Conservation (phyloP, 1,140 invertebrate genomes). For the Trissolcus basalis region DNA sequence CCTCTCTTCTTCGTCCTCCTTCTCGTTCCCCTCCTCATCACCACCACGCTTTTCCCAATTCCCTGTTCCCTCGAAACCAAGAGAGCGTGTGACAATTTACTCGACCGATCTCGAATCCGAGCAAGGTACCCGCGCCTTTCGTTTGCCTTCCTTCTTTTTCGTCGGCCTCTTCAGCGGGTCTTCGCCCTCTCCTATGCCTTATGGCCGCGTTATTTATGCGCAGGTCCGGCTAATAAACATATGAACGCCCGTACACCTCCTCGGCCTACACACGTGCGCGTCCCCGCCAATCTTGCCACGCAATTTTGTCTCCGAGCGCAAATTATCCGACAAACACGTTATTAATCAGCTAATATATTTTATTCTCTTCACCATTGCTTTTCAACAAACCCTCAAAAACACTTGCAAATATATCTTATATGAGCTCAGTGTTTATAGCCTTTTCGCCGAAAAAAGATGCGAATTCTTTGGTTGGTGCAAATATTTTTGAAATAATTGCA, state of each 20-base stretch:
- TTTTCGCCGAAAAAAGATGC: too few species aligned
- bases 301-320: slow-evolving; percentile 42
- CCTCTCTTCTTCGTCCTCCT: slow-evolving; percentile 28
- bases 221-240: slow-evolving; percentile 76
- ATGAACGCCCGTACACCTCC: slow-evolving; percentile 73
- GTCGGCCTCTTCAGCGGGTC: slow-evolving; percentile 11
- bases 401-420: too few species aligned
- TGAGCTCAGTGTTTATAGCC: too few species aligned
- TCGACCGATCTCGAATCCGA: slow-evolving; percentile 67
- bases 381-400: too few species aligned
- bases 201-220: slow-evolving; percentile 76
- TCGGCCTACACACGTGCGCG: slow-evolving; percentile 63
- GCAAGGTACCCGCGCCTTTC: background rate
- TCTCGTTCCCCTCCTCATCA: slow-evolving; percentile 24
- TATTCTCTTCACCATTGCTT: too few species aligned
- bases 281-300: slow-evolving; percentile 41
- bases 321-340: slow-evolving; percentile 32
- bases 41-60: slow-evolving; percentile 58
- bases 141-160: slow-evolving; percentile 19
- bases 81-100: slow-evolving; percentile 76
- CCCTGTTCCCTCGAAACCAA: slow-evolving; percentile 65
- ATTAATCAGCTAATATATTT: slow-evolving; percentile 22
- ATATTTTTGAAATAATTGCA: background rate
- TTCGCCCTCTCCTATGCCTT: slow-evolving; percentile 63
- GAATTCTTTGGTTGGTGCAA: background rate